phyloP scores from a whole-genome alignment of 37 sponge, comb jelly and placozoan species.

The Beroe ovata region DNA sequence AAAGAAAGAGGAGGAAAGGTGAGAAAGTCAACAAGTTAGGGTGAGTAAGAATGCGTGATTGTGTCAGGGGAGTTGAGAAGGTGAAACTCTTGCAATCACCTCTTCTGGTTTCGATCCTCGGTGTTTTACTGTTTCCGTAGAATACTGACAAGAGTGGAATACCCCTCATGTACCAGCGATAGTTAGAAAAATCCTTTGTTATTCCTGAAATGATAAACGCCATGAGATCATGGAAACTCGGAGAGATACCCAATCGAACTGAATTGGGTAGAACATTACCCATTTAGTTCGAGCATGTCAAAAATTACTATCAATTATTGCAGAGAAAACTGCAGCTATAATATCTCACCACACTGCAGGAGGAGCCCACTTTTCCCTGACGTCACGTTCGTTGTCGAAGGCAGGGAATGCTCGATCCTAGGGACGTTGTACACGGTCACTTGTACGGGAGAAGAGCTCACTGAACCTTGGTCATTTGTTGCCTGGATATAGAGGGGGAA shows the following conservation, averaged over 20 bases:
- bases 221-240: no score
- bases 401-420: constrained; percentile 13
- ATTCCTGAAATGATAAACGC: no score
- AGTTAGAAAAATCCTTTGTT: constrained; percentile 39
- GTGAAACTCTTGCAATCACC: neutral
- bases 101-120: constrained; percentile 5
- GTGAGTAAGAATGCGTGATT: no score
- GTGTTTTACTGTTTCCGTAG: constrained; percentile 9
- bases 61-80: no score
- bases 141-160: constrained; percentile 1
- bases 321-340: no score
- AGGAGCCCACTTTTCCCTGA: constrained; percentile 14
- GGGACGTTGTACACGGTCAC: constrained; percentile 62
- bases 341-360: constrained; percentile 58
- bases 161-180: constrained; percentile 32
- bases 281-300: no score
- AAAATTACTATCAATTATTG: no score
- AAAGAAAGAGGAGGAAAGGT: neutral
- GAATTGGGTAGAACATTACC: no score
- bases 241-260: no score
- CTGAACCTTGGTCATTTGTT: neutral
- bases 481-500: no score
- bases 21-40: no score
- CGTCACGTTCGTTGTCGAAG: constrained; percentile 39
- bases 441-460: constrained; percentile 32